Evolutionary conservation across 2,888 invertebrate species (phyloP).

Genomic region (Hyalella azteca): DNA sequence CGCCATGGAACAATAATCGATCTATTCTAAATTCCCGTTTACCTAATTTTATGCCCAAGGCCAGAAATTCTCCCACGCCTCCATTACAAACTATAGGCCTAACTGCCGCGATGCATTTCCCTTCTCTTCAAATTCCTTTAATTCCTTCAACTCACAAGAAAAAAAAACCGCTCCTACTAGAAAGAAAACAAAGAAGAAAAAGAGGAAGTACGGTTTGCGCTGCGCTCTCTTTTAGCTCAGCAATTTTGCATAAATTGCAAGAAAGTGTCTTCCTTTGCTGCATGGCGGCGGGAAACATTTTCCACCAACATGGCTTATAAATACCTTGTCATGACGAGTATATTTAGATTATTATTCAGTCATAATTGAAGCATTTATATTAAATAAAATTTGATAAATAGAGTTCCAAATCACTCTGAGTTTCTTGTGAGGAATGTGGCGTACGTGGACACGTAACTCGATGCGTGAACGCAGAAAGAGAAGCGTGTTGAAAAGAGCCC

Average conservation of each 20-base stretch:
- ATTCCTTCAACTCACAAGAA: background rate
- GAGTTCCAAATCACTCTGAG: background rate
- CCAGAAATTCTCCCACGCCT: no score
- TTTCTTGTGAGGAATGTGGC: constrained; percentile 9
- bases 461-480: constrained; percentile 27
- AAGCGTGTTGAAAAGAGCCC: constrained; percentile 37
- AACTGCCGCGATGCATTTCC: background rate
- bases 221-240: background rate
- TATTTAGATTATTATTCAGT: background rate
- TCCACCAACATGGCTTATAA: background rate
- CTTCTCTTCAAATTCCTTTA: background rate
- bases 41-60: no score
- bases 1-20: no score
- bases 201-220: background rate
- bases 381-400: background rate
- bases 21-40: no score
- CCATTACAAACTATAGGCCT: no score
- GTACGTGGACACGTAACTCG: constrained; percentile 10
- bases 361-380: background rate
- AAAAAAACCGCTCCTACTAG: background rate
- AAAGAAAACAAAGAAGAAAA: background rate
- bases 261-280: background rate
- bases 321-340: background rate
- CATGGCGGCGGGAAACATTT: background rate
- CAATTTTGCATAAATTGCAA: constrained; percentile 4